phyloP scores from a whole-genome alignment of 2,888 invertebrate genomes.

The Hemistola chrysoprasaria region DNA sequence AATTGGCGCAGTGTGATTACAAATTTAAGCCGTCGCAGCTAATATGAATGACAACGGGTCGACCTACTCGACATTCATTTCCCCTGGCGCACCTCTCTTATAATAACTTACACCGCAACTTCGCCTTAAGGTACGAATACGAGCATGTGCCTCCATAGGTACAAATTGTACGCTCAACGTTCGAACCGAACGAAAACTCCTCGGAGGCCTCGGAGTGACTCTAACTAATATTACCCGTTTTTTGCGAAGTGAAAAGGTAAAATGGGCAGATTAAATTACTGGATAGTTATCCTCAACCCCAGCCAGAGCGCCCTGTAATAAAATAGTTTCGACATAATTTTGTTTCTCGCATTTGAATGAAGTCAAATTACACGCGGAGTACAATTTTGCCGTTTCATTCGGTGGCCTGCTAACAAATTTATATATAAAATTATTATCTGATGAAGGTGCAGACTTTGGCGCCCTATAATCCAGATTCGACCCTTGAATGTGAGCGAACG shows the following conservation, averaged over 20 bases:
- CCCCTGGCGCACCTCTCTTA: slow-evolving; percentile 79
- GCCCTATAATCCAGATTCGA: slow-evolving; percentile 80
- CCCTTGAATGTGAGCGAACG: slow-evolving; percentile 79
- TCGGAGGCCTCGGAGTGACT: slow-evolving; percentile 24
- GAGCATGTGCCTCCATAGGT: slow-evolving; percentile 40
- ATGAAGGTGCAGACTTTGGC: slow-evolving; percentile 78
- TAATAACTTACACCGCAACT: slow-evolving; percentile 78
- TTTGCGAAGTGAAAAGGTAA: slow-evolving; percentile 19
- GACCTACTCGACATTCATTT: slow-evolving; percentile 81
- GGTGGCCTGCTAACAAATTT: slow-evolving; percentile 67
- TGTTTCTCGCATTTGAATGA: slow-evolving; percentile 55
- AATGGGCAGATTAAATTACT: slow-evolving; percentile 27
- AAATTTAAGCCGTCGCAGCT: slow-evolving; percentile 78
- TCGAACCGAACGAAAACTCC: slow-evolving; percentile 42
- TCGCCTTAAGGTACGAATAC: slow-evolving; percentile 70
- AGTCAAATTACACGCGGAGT: slow-evolving; percentile 60
- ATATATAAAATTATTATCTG: no score
- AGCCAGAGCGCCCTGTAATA: slow-evolving; percentile 30
- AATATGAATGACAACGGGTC: slow-evolving; percentile 81
- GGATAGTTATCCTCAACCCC: slow-evolving; percentile 19
- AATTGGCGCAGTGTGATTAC: slow-evolving; percentile 75
- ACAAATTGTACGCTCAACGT: slow-evolving; percentile 18
- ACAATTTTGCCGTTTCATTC: slow-evolving; percentile 68
- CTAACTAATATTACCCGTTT: slow-evolving; percentile 17
- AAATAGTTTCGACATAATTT: slow-evolving; percentile 41